These are phyloP conservation scores for Anastrepha ludens DNA, from an alignment of 1,140 invertebrate genomes.

Conservation along the genomic window DNA sequence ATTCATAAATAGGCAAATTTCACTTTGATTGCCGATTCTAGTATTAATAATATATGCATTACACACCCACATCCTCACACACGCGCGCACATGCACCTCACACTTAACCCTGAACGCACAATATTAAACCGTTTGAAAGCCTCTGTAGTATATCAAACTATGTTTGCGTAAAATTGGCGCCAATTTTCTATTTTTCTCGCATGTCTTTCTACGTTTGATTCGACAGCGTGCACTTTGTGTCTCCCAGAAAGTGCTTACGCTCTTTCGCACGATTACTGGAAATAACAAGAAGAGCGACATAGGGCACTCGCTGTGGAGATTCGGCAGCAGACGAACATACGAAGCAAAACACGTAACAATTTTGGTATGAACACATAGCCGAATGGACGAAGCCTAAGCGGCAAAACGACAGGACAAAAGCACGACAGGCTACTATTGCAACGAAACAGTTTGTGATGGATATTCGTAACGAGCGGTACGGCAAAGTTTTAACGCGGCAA, in stretches of 20 bases:
- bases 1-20: too few species aligned
- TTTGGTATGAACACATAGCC: background rate
- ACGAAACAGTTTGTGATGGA: conserved; percentile 44
- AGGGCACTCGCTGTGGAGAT: background rate
- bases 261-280: background rate
- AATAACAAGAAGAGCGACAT: background rate
- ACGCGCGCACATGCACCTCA: too few species aligned
- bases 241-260: background rate
- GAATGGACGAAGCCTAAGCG: conserved; percentile 5
- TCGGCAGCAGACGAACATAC: background rate
- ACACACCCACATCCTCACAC: too few species aligned
- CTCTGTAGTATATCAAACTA: background rate
- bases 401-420: conserved; percentile 39
- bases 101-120: background rate
- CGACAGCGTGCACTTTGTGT: background rate
- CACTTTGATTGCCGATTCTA: too few species aligned
- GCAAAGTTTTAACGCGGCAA: conserved; percentile 49
- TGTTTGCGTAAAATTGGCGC: background rate
- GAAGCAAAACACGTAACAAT: background rate
- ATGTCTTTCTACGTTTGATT: too few species aligned
- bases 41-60: too few species aligned
- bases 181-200: background rate
- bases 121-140: background rate
- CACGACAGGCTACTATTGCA: conserved; percentile 1
- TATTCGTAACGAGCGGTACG: conserved; percentile 53